phyloP scores from a whole-genome alignment of 2,888 invertebrate species.

The Megaustenia siamemsis region DNA sequence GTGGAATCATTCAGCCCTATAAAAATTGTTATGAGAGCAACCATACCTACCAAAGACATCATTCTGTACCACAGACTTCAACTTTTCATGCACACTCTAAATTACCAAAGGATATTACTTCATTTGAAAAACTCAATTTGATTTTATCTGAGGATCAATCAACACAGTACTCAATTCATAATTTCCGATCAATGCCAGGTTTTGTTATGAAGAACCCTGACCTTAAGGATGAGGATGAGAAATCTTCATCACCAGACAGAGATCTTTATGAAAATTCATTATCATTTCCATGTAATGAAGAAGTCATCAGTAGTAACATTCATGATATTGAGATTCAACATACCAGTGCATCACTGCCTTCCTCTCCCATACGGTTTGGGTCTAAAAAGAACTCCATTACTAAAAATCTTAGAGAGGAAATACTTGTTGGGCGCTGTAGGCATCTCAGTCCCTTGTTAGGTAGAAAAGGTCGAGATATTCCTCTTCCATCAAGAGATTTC shows the following conservation, averaged over 20 bases:
- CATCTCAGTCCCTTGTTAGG: conserved; percentile 74
- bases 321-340: conserved; percentile 65
- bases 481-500: conserved; percentile 59
- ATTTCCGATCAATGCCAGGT: conserved; percentile 53
- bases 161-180: conserved; percentile 38
- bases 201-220: conserved; percentile 54
- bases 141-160: conserved; percentile 51
- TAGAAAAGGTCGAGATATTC: conserved; percentile 67
- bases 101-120: conserved; percentile 23
- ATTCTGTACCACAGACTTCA: not conserved
- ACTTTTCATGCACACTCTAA: conserved; percentile 3
- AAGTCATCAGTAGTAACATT: conserved; percentile 16
- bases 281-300: not conserved
- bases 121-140: conserved; percentile 42
- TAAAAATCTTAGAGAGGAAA: conserved; percentile 67
- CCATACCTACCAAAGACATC: not conserved
- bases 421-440: conserved; percentile 69
- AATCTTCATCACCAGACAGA: conserved; percentile 13
- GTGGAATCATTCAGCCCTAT: not conserved
- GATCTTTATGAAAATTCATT: conserved; percentile 26
- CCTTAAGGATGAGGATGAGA: conserved; percentile 25
- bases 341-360: conserved; percentile 75
- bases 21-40: not conserved
- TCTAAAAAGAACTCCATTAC: conserved; percentile 67
- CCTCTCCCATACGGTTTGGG: conserved; percentile 71